A percentile compares a stretch with the other conserved stretches of the same genome.
These are phyloP conservation scores for Apis dorsata DNA, from an alignment of 1,140 invertebrate species.

Conservation along the genomic window DNA sequence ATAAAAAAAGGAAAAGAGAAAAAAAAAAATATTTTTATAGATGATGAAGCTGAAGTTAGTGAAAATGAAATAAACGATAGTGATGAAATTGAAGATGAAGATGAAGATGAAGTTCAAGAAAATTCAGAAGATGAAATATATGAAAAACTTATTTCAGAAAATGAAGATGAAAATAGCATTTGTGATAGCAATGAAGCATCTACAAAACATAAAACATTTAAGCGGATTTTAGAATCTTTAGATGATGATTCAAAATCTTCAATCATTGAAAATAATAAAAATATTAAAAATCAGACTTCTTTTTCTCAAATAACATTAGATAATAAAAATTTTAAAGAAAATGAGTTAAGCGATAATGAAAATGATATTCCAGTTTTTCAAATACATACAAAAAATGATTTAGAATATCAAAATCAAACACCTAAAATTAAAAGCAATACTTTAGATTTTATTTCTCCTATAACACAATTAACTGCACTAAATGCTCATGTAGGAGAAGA, in stretches of 20 bases:
- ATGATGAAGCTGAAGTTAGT: conserved; percentile 77
- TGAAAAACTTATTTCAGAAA: conserved; percentile 67
- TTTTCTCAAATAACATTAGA: conserved; percentile 58
- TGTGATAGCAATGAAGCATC: conserved; percentile 36
- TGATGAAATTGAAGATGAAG: conserved; percentile 70
- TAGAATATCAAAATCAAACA: conserved; percentile 64
- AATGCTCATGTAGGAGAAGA: conserved; percentile 72
- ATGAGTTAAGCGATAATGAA: conserved; percentile 65
- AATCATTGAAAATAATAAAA: conserved; percentile 54
- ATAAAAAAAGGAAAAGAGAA: conserved; percentile 65
- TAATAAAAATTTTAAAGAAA: conserved; percentile 29
- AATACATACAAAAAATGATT: conserved; percentile 9
- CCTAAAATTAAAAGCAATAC: conserved; percentile 60
- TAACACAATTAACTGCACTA: conserved; percentile 71
- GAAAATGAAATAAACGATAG: conserved; percentile 72
- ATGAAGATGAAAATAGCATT: conserved; percentile 68
- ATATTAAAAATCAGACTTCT: conserved; percentile 26
- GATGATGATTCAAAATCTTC: conserved; percentile 69
- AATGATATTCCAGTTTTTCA: conserved; percentile 58
- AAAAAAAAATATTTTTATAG: conserved; percentile 64
- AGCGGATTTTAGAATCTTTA: conserved; percentile 72
- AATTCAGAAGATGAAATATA: conserved; percentile 74
- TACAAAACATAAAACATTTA: conserved; percentile 61
- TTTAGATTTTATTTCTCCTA: conserved; percentile 70
- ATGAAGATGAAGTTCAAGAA: conserved; percentile 66